phyloP scores from a whole-genome alignment of 2,113 vertebrate genomes.

The Vimba vimba region DNA sequence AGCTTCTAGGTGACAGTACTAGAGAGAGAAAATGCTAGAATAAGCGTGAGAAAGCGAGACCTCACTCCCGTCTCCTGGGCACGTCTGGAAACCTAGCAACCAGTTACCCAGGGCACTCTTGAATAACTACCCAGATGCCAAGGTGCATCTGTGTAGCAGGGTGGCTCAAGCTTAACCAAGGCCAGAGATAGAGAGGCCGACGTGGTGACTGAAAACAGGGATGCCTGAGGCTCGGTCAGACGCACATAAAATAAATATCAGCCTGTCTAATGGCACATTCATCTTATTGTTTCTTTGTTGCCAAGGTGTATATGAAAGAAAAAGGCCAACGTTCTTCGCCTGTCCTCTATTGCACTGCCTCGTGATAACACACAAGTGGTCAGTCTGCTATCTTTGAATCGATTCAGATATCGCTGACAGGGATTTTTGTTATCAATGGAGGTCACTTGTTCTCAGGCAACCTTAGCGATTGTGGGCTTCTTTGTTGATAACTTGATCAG shows the following conservation, averaged over 20 bases:
- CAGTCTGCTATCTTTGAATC: not conserved
- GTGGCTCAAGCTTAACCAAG: not conserved
- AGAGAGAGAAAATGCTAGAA: slow-evolving; percentile 1
- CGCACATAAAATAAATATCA: not conserved
- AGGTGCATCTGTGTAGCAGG: slow-evolving; percentile 27
- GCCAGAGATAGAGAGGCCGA: not conserved
- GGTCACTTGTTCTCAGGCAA: not conserved
- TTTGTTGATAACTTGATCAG: not conserved
- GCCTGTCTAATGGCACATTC: slow-evolving; percentile 7
- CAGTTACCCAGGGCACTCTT: slow-evolving; percentile 50
- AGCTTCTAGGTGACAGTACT: not conserved
- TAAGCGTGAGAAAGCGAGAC: not conserved
- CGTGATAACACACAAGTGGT: not conserved
- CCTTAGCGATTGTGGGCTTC: not conserved
- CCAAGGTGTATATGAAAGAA: not conserved
- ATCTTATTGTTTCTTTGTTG: slow-evolving; percentile 23
- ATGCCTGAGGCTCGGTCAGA: not conserved
- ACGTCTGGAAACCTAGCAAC: slow-evolving; percentile 66
- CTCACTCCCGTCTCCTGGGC: slow-evolving; percentile 26
- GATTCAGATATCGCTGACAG: slow-evolving; percentile 11
- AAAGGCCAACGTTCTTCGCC: not conserved
- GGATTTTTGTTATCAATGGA: not conserved
- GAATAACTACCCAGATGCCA: slow-evolving; percentile 64
- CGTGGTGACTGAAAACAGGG: not conserved
- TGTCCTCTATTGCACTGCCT: not conserved